Evolutionary conservation across 2,888 invertebrate species (phyloP).

Genomic region (Caenorhabditis wallacei): DNA sequence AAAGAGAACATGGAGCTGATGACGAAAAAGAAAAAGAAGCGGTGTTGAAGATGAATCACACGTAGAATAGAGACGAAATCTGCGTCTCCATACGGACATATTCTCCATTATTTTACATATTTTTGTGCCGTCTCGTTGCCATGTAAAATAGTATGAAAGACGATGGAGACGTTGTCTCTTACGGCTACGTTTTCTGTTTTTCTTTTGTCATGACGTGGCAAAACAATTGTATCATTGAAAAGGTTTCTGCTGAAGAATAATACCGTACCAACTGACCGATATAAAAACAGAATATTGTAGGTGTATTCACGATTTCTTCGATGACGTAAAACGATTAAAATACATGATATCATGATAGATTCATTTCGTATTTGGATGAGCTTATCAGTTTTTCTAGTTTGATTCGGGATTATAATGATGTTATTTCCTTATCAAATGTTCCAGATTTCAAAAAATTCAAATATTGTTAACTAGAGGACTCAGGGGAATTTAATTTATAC

Average conservation of each 20-base stretch:
- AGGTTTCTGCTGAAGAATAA: not conserved
- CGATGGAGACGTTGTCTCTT: constrained; percentile 8
- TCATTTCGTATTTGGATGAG: not conserved
- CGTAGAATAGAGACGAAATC: constrained; percentile 27
- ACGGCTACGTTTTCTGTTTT: constrained; percentile 54
- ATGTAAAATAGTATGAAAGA: constrained; percentile 13
- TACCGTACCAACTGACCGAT: constrained; percentile 11
- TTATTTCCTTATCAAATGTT: not conserved
- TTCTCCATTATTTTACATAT: constrained; percentile 25
- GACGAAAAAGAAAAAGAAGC: constrained; percentile 31
- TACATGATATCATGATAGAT: constrained; percentile 13
- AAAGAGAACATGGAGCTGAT: constrained; percentile 26
- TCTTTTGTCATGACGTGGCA: constrained; percentile 31
- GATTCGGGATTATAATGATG: constrained; percentile 1
- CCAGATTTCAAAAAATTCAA: too few relatives aligned
- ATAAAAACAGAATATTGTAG: not conserved
- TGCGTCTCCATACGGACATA: constrained; percentile 39
- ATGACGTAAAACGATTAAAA: constrained; percentile 21
- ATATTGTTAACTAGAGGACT: not conserved
- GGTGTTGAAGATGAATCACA: constrained; percentile 27
- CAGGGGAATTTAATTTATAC: not conserved
- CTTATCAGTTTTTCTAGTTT: constrained; percentile 7
- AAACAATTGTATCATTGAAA: not conserved
- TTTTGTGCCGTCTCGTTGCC: constrained; percentile 22
- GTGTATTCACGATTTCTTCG: not conserved